Conservation (phyloP, 2,888 invertebrate species). For the Epirrita christyi region DNA sequence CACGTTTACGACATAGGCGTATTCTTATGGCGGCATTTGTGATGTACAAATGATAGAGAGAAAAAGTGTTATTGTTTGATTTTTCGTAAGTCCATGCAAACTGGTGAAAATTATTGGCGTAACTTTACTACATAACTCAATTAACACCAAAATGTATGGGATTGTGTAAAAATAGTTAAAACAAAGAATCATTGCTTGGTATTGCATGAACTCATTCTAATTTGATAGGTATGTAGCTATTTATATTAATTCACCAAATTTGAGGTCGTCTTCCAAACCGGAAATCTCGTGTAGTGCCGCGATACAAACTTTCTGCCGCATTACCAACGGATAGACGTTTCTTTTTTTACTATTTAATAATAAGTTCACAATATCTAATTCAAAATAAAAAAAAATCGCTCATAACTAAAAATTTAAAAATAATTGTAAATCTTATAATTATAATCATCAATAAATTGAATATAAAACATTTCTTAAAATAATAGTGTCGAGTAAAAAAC, state of each 20-base stretch:
- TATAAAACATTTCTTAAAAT: no score
- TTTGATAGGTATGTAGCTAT: constrained; percentile 77
- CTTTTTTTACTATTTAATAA: constrained; percentile 12
- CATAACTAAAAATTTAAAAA: background rate
- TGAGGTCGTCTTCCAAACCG: constrained; percentile 71
- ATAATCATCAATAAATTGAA: no score
- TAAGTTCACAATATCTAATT: no score
- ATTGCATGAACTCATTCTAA: constrained; percentile 66
- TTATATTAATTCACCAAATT: constrained; percentile 60
- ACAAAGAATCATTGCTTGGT: constrained; percentile 57
- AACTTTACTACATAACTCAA: constrained; percentile 34
- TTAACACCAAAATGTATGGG: constrained; percentile 1
- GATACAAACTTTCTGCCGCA: constrained; percentile 64
- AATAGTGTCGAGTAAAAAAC: no score
- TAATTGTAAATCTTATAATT: background rate
- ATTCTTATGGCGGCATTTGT: constrained; percentile 63
- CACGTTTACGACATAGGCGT: constrained; percentile 70
- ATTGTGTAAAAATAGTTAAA: constrained; percentile 26
- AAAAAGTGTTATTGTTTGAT: constrained; percentile 82
- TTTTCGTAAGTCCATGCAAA: constrained; percentile 64
- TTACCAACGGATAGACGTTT: constrained; percentile 36
- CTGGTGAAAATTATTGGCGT: constrained; percentile 57
- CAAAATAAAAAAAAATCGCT: background rate
- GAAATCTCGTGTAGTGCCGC: constrained; percentile 52
- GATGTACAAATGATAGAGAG: constrained; percentile 80